Base-by-base conservation (phyloP, 2,113 vertebrate species). In the Otis tarda region DNA sequence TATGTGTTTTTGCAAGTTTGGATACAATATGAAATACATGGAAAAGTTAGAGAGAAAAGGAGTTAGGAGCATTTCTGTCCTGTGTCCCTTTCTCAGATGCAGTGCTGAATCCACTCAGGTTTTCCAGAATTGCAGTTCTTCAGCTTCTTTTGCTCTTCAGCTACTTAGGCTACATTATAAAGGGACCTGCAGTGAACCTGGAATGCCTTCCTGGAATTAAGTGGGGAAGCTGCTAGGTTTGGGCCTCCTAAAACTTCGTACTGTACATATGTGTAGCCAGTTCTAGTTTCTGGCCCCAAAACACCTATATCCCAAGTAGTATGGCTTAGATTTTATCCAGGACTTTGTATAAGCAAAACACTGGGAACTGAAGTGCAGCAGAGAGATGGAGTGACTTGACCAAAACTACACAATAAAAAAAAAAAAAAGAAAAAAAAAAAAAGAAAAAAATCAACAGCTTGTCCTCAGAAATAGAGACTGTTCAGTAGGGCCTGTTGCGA, bases 1-100 rank as follows among this genome's bases (percentile, higher is more conserved):
- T 12, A 1, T 4, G 6, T 5, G 67, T 4, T 88, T 75, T 11
- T 83, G 37, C 35, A 18, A 11, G 27, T 86, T 27, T 71, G 43
- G 16, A 12, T 31, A 55, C 41, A 25, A 0, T 49, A 31, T 1
- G 15, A 20, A 61, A 10, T 47, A 4, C 12, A 1, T 49, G 24
- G 33, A 56, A 52, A 35, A 37, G 60, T 60, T 69, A 4, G 11
- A 57, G 24, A 76, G 37, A 8, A 35, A 45, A 50, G 69, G n/a
- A 71, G 9, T 37, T 57, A 7, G 22, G 21, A 69, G 1, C 4
- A 3, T 37, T 68, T 77, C 50, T 73, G 0, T 80, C 12, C 57
- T 16, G 16, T 56, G 49, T 60, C 49, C 20, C 22, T 71, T 64
- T 8, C 43, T 81, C 17, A 56, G 41, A 24, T 56, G 24, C 41